Evolutionary conservation across 1,140 invertebrate genomes (phyloP), one percentile per base, ranked within the genome.

Genomic region (Drosophila subpulchrella): DNA sequence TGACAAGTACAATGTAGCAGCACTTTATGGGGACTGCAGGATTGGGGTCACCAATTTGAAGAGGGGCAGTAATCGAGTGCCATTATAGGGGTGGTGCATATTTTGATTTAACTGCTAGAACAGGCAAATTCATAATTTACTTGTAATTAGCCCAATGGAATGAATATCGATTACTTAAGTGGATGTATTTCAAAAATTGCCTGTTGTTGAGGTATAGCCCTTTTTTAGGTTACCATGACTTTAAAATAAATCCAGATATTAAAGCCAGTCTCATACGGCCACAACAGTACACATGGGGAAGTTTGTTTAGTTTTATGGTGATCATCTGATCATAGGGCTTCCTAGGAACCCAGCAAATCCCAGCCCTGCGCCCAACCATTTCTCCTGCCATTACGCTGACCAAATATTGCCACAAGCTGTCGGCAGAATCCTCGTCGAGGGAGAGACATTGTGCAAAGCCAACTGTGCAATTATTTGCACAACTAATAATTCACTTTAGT

Each of bases 401-500:
- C 71, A 86, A 86, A 86, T 88, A 86, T 86, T 86, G 79, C 68
- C 79, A 57, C 56, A 82, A 75, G 79, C 62, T 86, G 78, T 38
- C 71, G 60, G 55, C 62, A n/a, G 42, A 71, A 48, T 55, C 17
- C 44, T 17, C 20, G 54, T 17, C 42, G 36, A 39, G 4, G 38
- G 51, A 27, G 42, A 34, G 36, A 34, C 58, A 63, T 44, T 53
- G 38, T 42, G 70, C 70, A 50, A 81, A 75, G 68, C 65, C 48
- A 86, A 78, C 82, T 85, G 65, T 85, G 83, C 83, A 86, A 88
- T 76, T 88, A 88, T 86, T 86, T 83, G 79, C 84, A 76, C 83
- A 88, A 86, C 83, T 86, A 88, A 86, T 83, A 86, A 86, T 86
- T 88, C 82, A 86, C 83, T 86, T 88, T 83, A 88, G 83, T 79